Percentiles rank a stretch among this genome's conserved stretches.
These are phyloP conservation scores for Drosophila teissieri DNA, from an alignment of 1,140 invertebrate species.

Conservation along the genomic window DNA sequence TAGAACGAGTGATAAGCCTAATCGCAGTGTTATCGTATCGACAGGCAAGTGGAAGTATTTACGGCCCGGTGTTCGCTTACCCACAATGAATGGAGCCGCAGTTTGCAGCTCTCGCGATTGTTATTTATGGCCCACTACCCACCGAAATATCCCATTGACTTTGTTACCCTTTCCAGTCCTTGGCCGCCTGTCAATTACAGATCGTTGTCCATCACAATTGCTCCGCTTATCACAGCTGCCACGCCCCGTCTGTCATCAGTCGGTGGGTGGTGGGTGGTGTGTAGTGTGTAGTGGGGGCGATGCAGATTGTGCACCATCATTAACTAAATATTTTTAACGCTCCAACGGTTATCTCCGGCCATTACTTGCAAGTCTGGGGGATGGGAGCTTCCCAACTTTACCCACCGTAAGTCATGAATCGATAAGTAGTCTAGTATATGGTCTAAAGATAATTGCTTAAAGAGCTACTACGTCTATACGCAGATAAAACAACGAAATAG, in stretches of 20 bases:
- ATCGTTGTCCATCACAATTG: slow-evolving; percentile 31
- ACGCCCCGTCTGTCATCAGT: slow-evolving; percentile 35
- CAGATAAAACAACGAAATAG: no score
- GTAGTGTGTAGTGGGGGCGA: neutral
- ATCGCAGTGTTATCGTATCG: slow-evolving; percentile 49
- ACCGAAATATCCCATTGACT: neutral
- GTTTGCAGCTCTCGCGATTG: slow-evolving; percentile 2
- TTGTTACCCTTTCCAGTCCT: neutral
- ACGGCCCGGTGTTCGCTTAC: slow-evolving; percentile 33
- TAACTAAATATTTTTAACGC: slow-evolving; percentile 67
- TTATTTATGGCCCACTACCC: slow-evolving; percentile 37
- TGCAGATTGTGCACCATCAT: slow-evolving; percentile 43
- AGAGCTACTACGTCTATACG: neutral
- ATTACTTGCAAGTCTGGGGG: slow-evolving; percentile 32
- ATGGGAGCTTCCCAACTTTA: neutral
- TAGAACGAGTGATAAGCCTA: slow-evolving; percentile 39
- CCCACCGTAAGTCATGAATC: slow-evolving; percentile 17
- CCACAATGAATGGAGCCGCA: slow-evolving; percentile 28
- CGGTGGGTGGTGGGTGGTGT: neutral
- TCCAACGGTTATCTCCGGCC: slow-evolving; percentile 20
- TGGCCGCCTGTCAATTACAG: slow-evolving; percentile 13
- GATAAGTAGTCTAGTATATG: slow-evolving; percentile 3
- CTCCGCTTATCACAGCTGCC: slow-evolving; percentile 46
- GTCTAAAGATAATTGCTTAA: slow-evolving; percentile 6
- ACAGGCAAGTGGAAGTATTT: slow-evolving; percentile 36